Base-by-base conservation (phyloP, 2,888 invertebrate species). In the Furcula furcula region DNA sequence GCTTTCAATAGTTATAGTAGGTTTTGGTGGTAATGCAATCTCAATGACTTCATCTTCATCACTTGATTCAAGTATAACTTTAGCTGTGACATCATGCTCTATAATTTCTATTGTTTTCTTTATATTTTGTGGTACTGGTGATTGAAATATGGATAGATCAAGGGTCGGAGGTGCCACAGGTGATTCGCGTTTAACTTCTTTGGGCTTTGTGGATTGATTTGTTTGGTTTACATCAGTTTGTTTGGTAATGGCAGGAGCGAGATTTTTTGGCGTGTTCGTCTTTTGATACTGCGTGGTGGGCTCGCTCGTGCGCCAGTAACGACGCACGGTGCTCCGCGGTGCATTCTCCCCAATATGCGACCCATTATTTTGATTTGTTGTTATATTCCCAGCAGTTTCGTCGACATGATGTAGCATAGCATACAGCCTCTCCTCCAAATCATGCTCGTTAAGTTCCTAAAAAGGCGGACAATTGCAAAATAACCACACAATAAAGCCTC, bases 21-120 rank as follows among this genome's bases (percentile, higher is more conserved):
- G 87, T 54, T 84, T 84, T 2, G 85, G 83, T 35, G 85, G 86
- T 26, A 89, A 45, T n/a, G 69, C 79, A 15, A 89, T 75, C 60
- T 87, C 89, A 40, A 89, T 63, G 9, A 89, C 88, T 45, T 89
- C 89, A 67, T 88, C 88, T 31, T 88, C 89, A 60, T 86, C 87
- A 60, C 88, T 88, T 26, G 85, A 68, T 41, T 80, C 75, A 14
- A 88, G 63, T 16, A 81, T 44, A 37, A 84, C 63, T 21, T 61
- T 46, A 3, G 50, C 51, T 4, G 55, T 45, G 9, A 53, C 45
- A 7, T 81, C 77, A 47, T 73, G 62, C 32, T 85, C 84, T 36
- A 85, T 48, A 38, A 82, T 80, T 58, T 82, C 76, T 39, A 86
- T 71, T 1, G 74, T 73, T 46, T 62, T 76, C 21, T 74, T 74